phyloP scores from a whole-genome alignment of 30 jellyfish, hydroid and myxozoan species.

The Turritopsis dohrnii region DNA sequence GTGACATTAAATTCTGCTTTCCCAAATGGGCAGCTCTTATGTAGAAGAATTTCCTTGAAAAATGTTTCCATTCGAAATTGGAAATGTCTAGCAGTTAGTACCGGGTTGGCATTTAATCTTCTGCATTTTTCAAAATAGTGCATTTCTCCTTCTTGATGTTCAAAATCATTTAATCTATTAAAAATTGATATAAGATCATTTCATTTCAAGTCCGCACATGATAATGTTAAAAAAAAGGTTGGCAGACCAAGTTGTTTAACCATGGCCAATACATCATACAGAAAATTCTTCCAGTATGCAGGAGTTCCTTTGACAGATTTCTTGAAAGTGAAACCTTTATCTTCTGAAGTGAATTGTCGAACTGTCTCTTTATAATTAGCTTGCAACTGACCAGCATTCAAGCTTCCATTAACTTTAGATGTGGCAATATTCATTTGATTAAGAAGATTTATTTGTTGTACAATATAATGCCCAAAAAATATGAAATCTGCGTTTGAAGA shows the following conservation, averaged over 20 bases:
- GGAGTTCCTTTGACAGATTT: constrained; percentile 9
- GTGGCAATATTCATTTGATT: no score
- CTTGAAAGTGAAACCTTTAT: no score
- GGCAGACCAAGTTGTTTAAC: constrained; percentile 26
- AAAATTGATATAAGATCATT: constrained; percentile 15
- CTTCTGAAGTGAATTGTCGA: neutral
- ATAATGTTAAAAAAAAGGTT: neutral
- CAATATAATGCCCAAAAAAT: no score
- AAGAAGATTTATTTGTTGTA: no score
- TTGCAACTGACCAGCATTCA: neutral
- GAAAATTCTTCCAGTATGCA: constrained; percentile 21
- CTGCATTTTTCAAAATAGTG: constrained; percentile 6
- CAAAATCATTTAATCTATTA: neutral
- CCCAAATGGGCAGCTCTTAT: neutral
- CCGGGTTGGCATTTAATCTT: constrained; percentile 18
- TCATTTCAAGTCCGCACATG: constrained; percentile 13
- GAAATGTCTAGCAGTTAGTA: constrained; percentile 11
- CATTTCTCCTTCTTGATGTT: neutral
- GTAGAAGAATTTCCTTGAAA: neutral
- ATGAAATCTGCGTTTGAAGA: no score
- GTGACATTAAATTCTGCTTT: neutral
- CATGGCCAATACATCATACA: constrained; percentile 11
- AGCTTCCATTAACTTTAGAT: neutral
- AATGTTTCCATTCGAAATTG: constrained; percentile 7
- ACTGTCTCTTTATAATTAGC: constrained; percentile 10